A percentile compares a stretch with the other conserved stretches of the same genome.
phyloP scores from a whole-genome alignment of 2,797 vertebrate genomes.

The Dermochelys coriacea region DNA sequence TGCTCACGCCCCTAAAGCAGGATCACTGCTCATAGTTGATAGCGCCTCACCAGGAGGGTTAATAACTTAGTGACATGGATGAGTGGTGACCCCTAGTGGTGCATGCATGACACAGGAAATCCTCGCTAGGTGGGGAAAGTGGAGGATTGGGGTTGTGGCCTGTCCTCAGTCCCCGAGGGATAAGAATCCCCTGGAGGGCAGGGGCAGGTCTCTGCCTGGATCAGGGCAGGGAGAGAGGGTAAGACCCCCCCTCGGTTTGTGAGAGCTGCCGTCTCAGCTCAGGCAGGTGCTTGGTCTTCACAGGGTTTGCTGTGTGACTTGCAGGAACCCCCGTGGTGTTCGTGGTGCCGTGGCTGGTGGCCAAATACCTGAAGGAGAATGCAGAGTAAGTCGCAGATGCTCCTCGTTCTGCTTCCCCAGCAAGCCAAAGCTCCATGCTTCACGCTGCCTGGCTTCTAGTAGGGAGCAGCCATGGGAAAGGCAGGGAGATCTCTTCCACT shows the following conservation, averaged over 20 bases:
- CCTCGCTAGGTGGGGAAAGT: neutral
- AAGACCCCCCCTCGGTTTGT: fast-evolving
- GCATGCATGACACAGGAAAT: neutral
- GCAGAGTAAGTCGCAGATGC: conserved; percentile 81
- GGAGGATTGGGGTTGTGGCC: neutral
- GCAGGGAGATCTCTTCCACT: neutral
- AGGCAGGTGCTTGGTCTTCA: conserved; percentile 47
- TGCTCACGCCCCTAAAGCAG: neutral
- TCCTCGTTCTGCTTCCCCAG: too few species aligned
- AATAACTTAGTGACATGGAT: neutral
- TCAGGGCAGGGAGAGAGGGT: neutral
- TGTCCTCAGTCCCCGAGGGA: neutral
- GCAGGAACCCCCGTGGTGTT: conserved; percentile 87
- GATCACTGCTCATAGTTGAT: neutral
- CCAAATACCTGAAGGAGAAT: conserved; percentile 88
- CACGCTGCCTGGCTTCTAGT: neutral
- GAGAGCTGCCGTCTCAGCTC: neutral
- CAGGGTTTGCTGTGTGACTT: conserved; percentile 60
- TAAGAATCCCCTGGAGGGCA: neutral
- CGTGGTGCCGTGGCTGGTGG: conserved; percentile 85
- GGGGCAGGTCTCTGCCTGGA: neutral
- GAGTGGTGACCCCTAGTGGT: neutral
- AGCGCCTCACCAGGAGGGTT: neutral
- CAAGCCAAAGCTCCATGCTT: neutral
- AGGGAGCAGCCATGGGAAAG: neutral